Conservation (phyloP, 2,113 vertebrate genomes). For the Pelusios castaneus region DNA sequence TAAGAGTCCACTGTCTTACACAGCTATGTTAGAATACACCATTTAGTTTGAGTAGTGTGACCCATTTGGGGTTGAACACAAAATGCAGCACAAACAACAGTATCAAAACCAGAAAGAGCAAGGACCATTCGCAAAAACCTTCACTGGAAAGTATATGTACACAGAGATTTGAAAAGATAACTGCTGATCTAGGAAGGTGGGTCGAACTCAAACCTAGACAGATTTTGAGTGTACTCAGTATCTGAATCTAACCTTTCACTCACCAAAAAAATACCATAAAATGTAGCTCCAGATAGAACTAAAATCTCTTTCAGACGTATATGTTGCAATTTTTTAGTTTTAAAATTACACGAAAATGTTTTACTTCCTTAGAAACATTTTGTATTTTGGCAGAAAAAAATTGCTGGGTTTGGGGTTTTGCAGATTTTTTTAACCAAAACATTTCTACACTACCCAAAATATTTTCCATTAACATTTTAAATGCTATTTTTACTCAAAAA, state of each 20-base stretch:
- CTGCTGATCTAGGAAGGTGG: neutral
- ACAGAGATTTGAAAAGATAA: neutral
- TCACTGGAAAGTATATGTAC: neutral
- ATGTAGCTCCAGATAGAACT: neutral
- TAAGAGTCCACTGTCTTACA: neutral
- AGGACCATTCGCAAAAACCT: neutral
- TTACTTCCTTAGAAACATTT: neutral
- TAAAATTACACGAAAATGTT: neutral
- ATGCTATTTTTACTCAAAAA: neutral
- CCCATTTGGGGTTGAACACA: neutral
- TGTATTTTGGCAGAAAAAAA: neutral
- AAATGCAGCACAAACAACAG: too few species aligned
- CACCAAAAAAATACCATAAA: neutral
- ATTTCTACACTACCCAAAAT: neutral
- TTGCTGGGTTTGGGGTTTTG: neutral
- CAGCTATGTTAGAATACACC: neutral
- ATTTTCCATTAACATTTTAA: neutral
- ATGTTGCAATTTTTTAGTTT: neutral
- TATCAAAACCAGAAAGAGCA: too few species aligned
- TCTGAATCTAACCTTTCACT: neutral
- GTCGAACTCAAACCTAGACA: neutral
- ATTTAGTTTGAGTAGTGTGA: neutral
- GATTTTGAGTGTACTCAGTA: neutral
- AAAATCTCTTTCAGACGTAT: neutral
- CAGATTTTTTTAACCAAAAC: neutral